A percentile compares a stretch with the other conserved stretches of the same genome.
phyloP scores from a whole-genome alignment of 2,797 vertebrate genomes.

The Streptopelia turtur region DNA sequence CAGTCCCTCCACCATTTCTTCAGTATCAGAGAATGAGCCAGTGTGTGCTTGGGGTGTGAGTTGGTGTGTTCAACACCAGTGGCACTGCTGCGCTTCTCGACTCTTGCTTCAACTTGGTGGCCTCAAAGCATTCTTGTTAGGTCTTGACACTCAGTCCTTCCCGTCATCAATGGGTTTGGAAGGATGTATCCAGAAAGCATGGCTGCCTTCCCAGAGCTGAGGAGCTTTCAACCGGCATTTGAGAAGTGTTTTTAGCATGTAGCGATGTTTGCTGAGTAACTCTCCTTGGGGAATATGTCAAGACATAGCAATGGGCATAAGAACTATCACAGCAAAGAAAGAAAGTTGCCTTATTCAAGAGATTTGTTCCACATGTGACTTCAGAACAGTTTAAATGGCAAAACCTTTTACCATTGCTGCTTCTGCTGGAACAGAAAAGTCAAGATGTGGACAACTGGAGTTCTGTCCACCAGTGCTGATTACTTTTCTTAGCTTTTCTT shows the following conservation, averaged over 20 bases:
- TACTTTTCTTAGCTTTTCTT: background rate
- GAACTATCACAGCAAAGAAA: background rate
- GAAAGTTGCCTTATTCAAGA: background rate
- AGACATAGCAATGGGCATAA: background rate
- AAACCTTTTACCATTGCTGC: background rate
- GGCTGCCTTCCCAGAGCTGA: background rate
- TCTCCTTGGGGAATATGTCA: background rate
- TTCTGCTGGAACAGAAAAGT: background rate
- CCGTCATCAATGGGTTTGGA: rapidly evolving
- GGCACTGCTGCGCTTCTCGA: rapidly evolving
- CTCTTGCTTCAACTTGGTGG: background rate
- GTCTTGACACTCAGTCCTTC: background rate
- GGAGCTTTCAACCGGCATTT: background rate
- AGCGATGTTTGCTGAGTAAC: background rate
- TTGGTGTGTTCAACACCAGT: rapidly evolving
- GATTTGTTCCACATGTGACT: background rate
- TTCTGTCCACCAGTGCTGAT: background rate
- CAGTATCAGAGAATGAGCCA: background rate
- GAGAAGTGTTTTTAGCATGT: background rate
- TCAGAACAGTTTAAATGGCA: background rate
- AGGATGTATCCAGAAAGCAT: background rate
- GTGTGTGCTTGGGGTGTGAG: rapidly evolving
- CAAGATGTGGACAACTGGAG: background rate
- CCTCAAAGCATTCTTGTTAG: background rate
- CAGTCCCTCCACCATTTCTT: too few relatives aligned